These are phyloP conservation scores for Holacanthus passer DNA, from an alignment of 2,113 vertebrate genomes.

Conservation along the genomic window DNA sequence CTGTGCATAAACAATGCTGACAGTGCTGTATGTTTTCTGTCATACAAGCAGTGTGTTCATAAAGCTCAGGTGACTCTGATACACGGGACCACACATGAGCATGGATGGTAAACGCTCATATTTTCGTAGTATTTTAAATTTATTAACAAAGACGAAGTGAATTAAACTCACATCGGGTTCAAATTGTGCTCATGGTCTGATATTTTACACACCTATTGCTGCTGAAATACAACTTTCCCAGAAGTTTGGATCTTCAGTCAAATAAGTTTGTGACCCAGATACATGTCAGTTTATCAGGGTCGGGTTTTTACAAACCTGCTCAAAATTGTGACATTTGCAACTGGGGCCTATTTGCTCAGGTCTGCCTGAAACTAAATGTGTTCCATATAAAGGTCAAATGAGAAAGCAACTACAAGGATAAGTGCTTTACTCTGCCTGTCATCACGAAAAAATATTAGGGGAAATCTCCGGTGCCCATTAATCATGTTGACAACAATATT, in stretches of 20 bases:
- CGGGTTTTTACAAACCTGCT: not conserved
- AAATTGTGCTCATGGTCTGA: not conserved
- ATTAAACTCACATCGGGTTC: not conserved
- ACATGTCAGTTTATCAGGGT: not conserved
- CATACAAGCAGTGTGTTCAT: slow-evolving; percentile 20
- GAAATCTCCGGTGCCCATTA: not conserved
- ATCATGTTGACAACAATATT: not conserved
- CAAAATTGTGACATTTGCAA: slow-evolving; percentile 27
- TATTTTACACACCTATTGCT: not conserved
- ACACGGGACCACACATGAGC: not conserved
- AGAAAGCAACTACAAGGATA: slow-evolving; percentile 10
- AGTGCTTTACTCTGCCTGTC: slow-evolving; percentile 10
- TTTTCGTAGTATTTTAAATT: not conserved
- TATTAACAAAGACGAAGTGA: not conserved
- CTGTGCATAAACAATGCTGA: slow-evolving; percentile 35
- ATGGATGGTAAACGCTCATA: not conserved
- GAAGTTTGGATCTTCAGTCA: not conserved
- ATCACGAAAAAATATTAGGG: not conserved
- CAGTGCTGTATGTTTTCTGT: slow-evolving; percentile 22
- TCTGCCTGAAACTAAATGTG: not conserved
- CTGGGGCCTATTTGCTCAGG: not conserved
- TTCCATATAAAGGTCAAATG: slow-evolving; percentile 30
- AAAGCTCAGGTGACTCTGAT: slow-evolving; percentile 13
- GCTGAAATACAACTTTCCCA: not conserved
- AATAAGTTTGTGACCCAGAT: not conserved